These are phyloP conservation scores for Artibeus lituratus DNA, from an alignment of 2,797 vertebrate genomes.

Conservation along the genomic window DNA sequence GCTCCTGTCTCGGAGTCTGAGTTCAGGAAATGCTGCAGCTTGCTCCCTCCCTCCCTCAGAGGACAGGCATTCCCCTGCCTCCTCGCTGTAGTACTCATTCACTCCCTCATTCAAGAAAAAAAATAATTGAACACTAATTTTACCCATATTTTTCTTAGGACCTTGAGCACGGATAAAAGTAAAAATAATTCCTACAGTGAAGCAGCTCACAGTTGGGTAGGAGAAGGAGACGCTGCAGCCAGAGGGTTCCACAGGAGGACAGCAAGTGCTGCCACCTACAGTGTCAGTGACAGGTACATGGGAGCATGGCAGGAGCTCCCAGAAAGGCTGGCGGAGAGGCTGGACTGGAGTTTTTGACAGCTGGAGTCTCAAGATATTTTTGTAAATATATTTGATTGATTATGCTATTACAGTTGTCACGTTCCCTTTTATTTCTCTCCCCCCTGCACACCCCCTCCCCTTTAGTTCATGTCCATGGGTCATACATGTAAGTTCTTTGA, in stretches of 20 bases:
- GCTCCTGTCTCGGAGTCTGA: neutral
- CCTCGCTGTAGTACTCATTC: neutral
- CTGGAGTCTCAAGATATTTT: neutral
- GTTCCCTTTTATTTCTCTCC: too few relatives aligned
- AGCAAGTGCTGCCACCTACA: neutral
- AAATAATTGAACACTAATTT: neutral
- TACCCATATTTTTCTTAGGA: neutral
- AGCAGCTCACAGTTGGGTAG: neutral
- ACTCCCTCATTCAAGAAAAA: neutral
- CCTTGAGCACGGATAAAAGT: neutral
- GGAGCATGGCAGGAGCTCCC: neutral
- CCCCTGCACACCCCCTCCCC: too few relatives aligned
- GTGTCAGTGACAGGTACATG: fast-evolving
- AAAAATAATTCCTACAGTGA: neutral
- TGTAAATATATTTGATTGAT: neutral
- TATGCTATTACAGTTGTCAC: too few relatives aligned
- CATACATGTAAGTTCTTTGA: neutral
- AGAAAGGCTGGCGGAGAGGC: too few relatives aligned
- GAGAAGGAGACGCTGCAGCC: neutral
- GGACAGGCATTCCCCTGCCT: neutral
- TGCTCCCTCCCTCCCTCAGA: neutral
- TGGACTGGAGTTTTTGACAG: neutral
- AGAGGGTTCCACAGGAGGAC: neutral
- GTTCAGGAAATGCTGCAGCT: neutral
- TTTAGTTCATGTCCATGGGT: too few relatives aligned